Evolutionary conservation across 2,888 invertebrate genomes (phyloP).

Genomic region (Drosophila neotestacea): DNA sequence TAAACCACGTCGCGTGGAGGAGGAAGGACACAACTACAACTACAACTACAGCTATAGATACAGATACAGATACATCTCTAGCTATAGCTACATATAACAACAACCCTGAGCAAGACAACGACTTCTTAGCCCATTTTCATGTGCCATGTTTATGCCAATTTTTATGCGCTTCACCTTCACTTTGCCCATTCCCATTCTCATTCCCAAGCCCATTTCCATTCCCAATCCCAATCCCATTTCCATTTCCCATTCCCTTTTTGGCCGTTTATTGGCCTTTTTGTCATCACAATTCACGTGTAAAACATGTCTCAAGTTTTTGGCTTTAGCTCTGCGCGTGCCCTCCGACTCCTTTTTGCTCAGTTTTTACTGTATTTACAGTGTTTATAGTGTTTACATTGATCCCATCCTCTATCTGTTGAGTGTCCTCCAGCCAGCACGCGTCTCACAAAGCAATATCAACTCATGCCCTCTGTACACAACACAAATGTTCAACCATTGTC

Average conservation of each 20-base stretch:
- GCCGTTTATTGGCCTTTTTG: constrained; percentile 75
- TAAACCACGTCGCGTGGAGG: constrained; percentile 76
- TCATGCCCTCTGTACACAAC: constrained; percentile 23
- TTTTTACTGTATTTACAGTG: constrained; percentile 46
- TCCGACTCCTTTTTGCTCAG: constrained; percentile 43
- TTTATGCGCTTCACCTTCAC: constrained; percentile 76
- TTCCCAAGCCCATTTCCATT: constrained; percentile 20
- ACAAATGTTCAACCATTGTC: constrained; percentile 48
- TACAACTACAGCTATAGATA: neutral
- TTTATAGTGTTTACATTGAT: constrained; percentile 10
- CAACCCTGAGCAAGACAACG: constrained; percentile 28
- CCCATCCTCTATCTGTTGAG: constrained; percentile 16
- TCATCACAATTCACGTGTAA: constrained; percentile 74
- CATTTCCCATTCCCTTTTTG: constrained; percentile 23
- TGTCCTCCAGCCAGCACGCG: constrained; percentile 21
- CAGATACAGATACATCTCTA: constrained; percentile 1
- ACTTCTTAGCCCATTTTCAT: constrained; percentile 48
- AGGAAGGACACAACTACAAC: constrained; percentile 44
- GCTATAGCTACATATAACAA: neutral
- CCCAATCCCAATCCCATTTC: constrained; percentile 13
- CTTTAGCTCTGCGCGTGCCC: constrained; percentile 36
- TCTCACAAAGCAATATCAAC: constrained; percentile 18
- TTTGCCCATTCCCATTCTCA: constrained; percentile 29
- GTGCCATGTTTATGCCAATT: constrained; percentile 63
- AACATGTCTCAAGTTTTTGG: constrained; percentile 57